phyloP scores from a whole-genome alignment of 2,888 invertebrate genomes.

The Thysanoteuthis rhombus region DNA sequence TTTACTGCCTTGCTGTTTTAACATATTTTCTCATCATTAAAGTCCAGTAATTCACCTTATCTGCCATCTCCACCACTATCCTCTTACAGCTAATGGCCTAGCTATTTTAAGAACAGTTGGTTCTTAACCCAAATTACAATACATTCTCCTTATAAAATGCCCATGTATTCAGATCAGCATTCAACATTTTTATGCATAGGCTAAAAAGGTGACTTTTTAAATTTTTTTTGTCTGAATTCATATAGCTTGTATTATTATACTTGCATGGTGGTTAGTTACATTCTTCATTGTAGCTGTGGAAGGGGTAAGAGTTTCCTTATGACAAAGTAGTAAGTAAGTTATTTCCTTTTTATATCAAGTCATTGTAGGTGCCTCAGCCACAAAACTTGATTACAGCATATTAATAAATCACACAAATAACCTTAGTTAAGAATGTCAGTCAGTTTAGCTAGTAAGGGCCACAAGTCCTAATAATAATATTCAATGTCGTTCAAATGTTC shows the following conservation, averaged over 20 bases:
- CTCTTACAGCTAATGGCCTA: background rate
- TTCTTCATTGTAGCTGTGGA: background rate
- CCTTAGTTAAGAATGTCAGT: background rate
- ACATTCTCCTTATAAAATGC: constrained; percentile 12
- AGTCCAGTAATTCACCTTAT: background rate
- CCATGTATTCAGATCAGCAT: background rate
- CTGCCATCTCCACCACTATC: background rate
- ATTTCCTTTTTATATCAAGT: background rate
- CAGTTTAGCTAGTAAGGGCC: background rate
- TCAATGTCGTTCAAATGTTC: too few species aligned
- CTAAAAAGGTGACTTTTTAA: background rate
- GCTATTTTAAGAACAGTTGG: background rate
- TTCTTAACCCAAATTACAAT: background rate
- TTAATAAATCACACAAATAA: background rate
- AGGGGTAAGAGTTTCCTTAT: background rate
- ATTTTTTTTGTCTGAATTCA: background rate
- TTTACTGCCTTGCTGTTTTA: background rate
- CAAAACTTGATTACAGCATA: background rate
- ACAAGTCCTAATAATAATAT: background rate
- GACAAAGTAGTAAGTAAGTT: background rate
- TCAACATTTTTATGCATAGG: background rate
- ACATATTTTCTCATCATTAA: background rate
- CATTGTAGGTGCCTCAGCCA: background rate
- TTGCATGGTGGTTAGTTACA: background rate
- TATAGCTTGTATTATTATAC: background rate